A percentile compares a stretch with the other conserved stretches of the same genome.
phyloP scores from a whole-genome alignment of 1,140 invertebrate species.

The Drosophila navojoa region DNA sequence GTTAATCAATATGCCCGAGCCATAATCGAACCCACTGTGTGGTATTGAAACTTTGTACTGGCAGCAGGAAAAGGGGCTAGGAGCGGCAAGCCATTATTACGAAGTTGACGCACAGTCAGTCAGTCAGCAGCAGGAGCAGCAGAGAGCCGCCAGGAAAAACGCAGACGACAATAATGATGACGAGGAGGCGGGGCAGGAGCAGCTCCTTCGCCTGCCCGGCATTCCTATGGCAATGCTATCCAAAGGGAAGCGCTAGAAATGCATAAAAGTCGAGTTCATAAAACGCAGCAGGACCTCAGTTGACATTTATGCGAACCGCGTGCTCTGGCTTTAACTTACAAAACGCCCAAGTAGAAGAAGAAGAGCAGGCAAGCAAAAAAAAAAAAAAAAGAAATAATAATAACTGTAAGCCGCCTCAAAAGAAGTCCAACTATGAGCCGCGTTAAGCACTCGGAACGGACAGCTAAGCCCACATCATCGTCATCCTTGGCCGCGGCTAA shows the following conservation, averaged over 20 bases:
- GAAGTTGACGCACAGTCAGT: conserved; percentile 78
- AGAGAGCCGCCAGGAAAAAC: conserved; percentile 54
- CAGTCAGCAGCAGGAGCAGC: conserved; percentile 30
- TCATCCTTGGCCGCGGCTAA: conserved; percentile 52
- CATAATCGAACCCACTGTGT: conserved; percentile 51
- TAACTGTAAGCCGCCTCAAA: conserved; percentile 22
- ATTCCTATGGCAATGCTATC: conserved; percentile 52
- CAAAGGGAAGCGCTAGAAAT: conserved; percentile 70
- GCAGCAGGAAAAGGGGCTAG: conserved; percentile 18
- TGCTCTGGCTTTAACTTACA: conserved; percentile 57
- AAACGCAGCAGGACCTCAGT: conserved; percentile 70
- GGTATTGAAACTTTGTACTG: conserved; percentile 58
- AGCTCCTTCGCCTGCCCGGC: conserved; percentile 41
- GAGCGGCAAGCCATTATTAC: conserved; percentile 70
- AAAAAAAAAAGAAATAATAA: conserved; percentile 12
- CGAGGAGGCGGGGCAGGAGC: neutral
- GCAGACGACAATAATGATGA: conserved; percentile 75
- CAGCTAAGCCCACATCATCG: conserved; percentile 22
- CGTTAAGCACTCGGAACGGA: conserved; percentile 51
- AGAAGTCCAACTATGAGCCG: conserved; percentile 29
- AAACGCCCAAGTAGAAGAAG: conserved; percentile 9
- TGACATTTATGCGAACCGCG: conserved; percentile 72
- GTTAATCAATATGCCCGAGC: neutral
- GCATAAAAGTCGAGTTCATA: conserved; percentile 80
- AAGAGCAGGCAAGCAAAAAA: neutral